A percentile compares a stretch with the other conserved stretches of the same genome.
Conservation (phyloP, 2,797 vertebrate species). For the Hyperoplus lanceolatus region DNA sequence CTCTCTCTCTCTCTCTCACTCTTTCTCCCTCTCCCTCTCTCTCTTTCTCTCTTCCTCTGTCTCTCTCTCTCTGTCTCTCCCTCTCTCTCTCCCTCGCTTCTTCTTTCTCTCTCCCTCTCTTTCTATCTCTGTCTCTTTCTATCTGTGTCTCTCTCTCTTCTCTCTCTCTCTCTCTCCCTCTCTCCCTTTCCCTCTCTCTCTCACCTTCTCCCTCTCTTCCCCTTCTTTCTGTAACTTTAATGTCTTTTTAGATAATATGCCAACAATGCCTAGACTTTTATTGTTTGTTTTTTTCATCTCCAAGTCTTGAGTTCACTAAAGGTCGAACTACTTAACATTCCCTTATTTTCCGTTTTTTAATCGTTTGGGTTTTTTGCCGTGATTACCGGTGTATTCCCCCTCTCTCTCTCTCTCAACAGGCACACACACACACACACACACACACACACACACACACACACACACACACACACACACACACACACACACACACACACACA, state of each 20-base stretch:
- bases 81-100: too few species aligned
- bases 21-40: background rate
- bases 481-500: too few species aligned
- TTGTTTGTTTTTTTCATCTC: slow-evolving; percentile 22
- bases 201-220: slow-evolving; percentile 4
- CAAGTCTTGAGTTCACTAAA: slow-evolving; percentile 25
- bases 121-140: too few species aligned
- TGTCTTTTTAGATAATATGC: slow-evolving; percentile 46
- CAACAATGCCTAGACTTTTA: slow-evolving; percentile 45
- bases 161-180: background rate
- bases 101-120: too few species aligned
- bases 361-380: slow-evolving; percentile 65
- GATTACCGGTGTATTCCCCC: slow-evolving; percentile 65
- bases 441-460: too few species aligned
- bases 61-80: slow-evolving; percentile 3
- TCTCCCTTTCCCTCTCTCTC: background rate
- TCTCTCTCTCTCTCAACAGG: slow-evolving; percentile 51
- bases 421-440: too few species aligned
- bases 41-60: background rate
- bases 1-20: slow-evolving; percentile 17
- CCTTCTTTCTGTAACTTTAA: slow-evolving; percentile 45
- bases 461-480: too few species aligned
- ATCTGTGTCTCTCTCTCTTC: too few species aligned
- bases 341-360: slow-evolving; percentile 49
- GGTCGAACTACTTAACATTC: slow-evolving; percentile 74